Base-by-base conservation (phyloP, 1,140 invertebrate species). In the Cheumatopsyche charites region DNA sequence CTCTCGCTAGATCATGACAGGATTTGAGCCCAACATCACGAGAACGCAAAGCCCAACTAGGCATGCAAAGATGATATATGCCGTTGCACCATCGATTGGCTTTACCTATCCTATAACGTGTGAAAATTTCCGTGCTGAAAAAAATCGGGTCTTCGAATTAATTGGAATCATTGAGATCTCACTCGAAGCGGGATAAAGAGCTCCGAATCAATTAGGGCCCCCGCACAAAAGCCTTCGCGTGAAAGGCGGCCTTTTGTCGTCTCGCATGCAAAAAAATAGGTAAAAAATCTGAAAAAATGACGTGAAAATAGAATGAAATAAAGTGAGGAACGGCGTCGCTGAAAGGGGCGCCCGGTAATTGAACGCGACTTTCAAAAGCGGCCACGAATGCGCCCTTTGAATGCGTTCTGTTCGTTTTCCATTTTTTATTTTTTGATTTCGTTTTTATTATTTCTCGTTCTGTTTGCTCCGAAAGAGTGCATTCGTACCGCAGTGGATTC, bases 271-370 rank as follows among this genome's bases (percentile, higher is more conserved):
- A 42, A 66, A 66, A 66, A n/a, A n/a, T n/a, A 66, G 63, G 42
- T 42, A 66, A 41, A 47, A 66, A 66, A 36, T 36, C 29, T n/a
- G 29, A 36, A 36, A 36, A 36, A 36, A 36, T 36, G 3, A 36
- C 29, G 29, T 9, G 29, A 36, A 36, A 36, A 36, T 36, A 36
- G 29, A 36, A 36, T 36, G 29, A 36, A 36, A 36, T 36, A 36
- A 36, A 36, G 29, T 36, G 29, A 36, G 29, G 9, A 36, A 36
- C 29, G 45, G 23, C 41, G 12, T 43, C 25, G 49, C 66, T 55
- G 49, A 68, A 68, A 68, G 41, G 49, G 45, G 25, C 49, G 66
- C 47, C n/a, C 26, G 15, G 47, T 68, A 68, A 68, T 68, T 68
- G 66, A 68, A 55, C 41, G 25, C 42, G 45, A 68, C 66, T 55